A percentile compares a stretch with the other conserved stretches of the same genome.
Conservation (phyloP, 2,888 invertebrate genomes). For the Temnothorax unifasciatus region DNA sequence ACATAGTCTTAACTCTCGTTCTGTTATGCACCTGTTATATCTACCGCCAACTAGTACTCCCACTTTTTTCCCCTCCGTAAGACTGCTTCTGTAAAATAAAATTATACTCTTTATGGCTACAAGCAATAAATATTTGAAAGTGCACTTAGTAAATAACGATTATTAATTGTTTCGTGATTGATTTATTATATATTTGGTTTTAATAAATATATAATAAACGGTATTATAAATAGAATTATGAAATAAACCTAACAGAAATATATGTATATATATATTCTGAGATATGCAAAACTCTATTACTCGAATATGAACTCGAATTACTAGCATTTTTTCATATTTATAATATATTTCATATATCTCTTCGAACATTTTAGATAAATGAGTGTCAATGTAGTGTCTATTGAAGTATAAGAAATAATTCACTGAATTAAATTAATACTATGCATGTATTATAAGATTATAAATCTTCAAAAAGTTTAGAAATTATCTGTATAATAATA, state of each 20-base stretch:
- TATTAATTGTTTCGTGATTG: background rate
- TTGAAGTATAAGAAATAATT: constrained; percentile 15
- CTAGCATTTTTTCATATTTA: constrained; percentile 8
- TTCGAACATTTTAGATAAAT: background rate
- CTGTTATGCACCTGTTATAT: constrained; percentile 83
- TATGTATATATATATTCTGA: background rate
- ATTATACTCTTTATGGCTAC: constrained; percentile 16
- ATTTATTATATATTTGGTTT: constrained; percentile 1
- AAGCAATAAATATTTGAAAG: constrained; percentile 14
- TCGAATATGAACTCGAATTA: background rate
- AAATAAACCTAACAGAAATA: background rate
- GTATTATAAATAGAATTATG: background rate
- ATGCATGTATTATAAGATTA: background rate
- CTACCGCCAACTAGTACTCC: constrained; percentile 82
- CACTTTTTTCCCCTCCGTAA: constrained; percentile 78
- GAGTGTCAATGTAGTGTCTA: constrained; percentile 17
- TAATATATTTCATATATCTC: background rate
- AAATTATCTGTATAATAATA: constrained; percentile 9
- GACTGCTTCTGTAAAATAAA: constrained; percentile 80
- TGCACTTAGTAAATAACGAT: background rate
- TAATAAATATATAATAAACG: background rate
- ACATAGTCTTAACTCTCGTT: constrained; percentile 83
- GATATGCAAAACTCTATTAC: background rate
- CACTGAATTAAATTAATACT: constrained; percentile 9
- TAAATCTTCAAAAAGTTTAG: background rate